Evolutionary conservation across 2,797 vertebrate species (phyloP).

Genomic region (Steatocranus sp.): DNA sequence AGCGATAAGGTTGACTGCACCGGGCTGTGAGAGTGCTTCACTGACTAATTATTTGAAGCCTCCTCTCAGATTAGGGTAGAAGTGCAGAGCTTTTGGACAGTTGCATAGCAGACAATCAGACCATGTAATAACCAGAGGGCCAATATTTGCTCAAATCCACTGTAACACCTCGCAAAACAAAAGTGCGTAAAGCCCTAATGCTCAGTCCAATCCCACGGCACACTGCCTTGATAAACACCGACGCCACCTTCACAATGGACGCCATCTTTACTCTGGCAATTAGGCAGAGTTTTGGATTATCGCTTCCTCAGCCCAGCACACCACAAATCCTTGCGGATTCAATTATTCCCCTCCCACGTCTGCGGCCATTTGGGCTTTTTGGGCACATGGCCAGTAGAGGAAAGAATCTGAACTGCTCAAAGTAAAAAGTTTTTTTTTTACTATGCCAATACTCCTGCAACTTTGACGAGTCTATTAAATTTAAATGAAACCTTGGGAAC

Average conservation of each 20-base stretch:
- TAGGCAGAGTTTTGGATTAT: constrained; percentile 69
- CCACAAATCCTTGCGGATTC: constrained; percentile 65
- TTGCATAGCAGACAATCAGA: constrained; percentile 61
- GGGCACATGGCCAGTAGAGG: constrained; percentile 35
- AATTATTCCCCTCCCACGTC: constrained; percentile 57
- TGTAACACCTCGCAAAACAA: constrained; percentile 69
- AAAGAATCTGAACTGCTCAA: constrained; percentile 37
- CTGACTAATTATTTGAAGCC: constrained; percentile 67
- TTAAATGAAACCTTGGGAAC: constrained; percentile 40
- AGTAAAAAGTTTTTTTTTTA: constrained; percentile 6
- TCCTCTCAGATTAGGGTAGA: constrained; percentile 58
- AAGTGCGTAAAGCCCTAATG: constrained; percentile 57
- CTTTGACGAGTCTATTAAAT: constrained; percentile 60
- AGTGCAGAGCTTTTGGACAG: constrained; percentile 55
- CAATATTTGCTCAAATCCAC: constrained; percentile 67
- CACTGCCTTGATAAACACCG: constrained; percentile 55
- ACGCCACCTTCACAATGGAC: constrained; percentile 54
- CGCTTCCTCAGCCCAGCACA: constrained; percentile 43
- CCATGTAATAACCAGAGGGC: constrained; percentile 62
- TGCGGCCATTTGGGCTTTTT: constrained; percentile 52
- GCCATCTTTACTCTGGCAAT: constrained; percentile 71
- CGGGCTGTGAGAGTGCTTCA: constrained; percentile 53
- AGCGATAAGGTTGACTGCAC: constrained; percentile 53
- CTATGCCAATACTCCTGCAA: background rate
- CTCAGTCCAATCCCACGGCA: constrained; percentile 58